These are phyloP conservation scores for Chascanopsetta lugubris DNA, from an alignment of 2,113 vertebrate genomes.

Conservation along the genomic window DNA sequence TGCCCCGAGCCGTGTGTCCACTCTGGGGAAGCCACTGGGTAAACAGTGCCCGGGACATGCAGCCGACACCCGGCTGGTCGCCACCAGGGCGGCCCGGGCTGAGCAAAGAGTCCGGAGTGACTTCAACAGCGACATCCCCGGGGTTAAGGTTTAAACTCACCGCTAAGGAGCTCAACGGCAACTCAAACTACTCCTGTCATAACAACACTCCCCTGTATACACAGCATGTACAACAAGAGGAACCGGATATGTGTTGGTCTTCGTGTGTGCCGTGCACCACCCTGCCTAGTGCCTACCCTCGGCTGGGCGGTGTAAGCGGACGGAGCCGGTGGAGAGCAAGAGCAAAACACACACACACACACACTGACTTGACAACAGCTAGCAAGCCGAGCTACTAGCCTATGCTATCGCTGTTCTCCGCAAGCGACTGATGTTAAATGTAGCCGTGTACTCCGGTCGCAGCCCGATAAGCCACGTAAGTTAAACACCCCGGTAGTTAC, in stretches of 20 bases:
- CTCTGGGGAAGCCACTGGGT: neutral
- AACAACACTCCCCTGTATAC: neutral
- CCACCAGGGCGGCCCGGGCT: constrained; percentile 8
- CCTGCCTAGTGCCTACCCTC: constrained; percentile 31
- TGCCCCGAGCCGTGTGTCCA: neutral
- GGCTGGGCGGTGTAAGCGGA: constrained; percentile 8
- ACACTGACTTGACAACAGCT: constrained; percentile 2
- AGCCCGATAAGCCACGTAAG: constrained; percentile 39
- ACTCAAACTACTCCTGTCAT: neutral
- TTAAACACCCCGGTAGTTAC: neutral
- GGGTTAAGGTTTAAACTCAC: neutral
- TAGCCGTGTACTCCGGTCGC: constrained; percentile 15
- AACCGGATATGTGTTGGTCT: constrained; percentile 23
- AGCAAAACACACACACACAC: constrained; percentile 30
- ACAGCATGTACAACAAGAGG: neutral
- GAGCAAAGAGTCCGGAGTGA: constrained; percentile 15
- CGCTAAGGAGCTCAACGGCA: neutral
- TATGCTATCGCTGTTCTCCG: constrained; percentile 1
- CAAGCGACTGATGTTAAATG: neutral
- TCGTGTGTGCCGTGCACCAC: neutral
- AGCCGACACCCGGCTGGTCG: constrained; percentile 9
- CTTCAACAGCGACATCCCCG: constrained; percentile 42
- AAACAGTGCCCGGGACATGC: constrained; percentile 14
- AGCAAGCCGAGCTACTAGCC: constrained; percentile 31
- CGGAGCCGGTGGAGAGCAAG: neutral